phyloP scores from a whole-genome alignment of 2,113 vertebrate species.

The Peromyscus leucopus region DNA sequence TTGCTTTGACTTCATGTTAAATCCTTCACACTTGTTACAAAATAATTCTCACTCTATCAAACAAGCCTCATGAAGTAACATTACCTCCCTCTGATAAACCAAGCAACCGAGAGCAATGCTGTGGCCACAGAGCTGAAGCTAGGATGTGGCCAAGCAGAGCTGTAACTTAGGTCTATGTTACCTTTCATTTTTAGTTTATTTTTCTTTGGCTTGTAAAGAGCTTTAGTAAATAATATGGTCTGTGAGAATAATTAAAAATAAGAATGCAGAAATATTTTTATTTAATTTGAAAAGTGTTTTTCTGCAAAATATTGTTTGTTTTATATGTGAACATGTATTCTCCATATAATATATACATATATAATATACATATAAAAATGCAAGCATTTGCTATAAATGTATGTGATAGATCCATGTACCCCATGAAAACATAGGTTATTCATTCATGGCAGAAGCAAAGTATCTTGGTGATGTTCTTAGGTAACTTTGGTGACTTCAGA shows the following conservation, averaged over 20 bases:
- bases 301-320: neutral
- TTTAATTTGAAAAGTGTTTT: conserved; percentile 37
- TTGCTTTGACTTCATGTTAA: neutral
- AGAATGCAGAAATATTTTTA: neutral
- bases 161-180: neutral
- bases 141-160: neutral
- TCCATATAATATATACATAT: neutral
- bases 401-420: neutral
- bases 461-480: neutral
- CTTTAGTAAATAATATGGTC: neutral
- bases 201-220: neutral
- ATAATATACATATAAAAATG: neutral
- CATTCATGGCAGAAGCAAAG: neutral
- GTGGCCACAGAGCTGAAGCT: neutral
- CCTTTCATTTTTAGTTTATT: neutral
- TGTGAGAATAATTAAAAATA: conserved; percentile 26
- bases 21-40: neutral
- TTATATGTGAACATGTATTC: neutral
- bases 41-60: neutral
- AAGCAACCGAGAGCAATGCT: neutral
- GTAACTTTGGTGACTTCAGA: conserved; percentile 18
- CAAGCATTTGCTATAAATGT: neutral
- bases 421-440: no score
- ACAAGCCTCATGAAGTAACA: neutral
- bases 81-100: neutral